Evolutionary conservation across 2,113 vertebrate genomes (phyloP).

Genomic region (Ramphastos sulfuratus): DNA sequence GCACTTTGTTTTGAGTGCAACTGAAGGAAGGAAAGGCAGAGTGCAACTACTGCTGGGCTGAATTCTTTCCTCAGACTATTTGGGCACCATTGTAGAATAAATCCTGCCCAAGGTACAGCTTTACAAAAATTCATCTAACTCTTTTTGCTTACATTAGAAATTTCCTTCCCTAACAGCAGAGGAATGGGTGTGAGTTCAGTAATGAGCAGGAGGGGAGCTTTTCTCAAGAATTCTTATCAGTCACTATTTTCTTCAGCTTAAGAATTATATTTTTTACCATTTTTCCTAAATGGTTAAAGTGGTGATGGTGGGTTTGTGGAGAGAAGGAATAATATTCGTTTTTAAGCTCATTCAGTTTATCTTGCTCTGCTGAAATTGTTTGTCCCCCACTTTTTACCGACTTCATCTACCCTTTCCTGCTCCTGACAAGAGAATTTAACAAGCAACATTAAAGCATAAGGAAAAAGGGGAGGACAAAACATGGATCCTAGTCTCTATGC

Average conservation of each 20-base stretch:
- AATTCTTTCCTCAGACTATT: not conserved
- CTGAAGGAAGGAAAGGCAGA: not conserved
- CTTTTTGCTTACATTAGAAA: not conserved
- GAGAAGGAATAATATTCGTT: not conserved
- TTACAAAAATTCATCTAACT: not conserved
- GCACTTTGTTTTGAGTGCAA: not conserved
- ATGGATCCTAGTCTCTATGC: not conserved
- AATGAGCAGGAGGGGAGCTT: not conserved
- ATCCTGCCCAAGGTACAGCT: not conserved
- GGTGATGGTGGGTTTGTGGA: not conserved
- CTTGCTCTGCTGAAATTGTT: not conserved
- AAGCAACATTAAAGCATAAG: slow-evolving; percentile 21
- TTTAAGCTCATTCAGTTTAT: not conserved
- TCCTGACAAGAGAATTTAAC: not conserved
- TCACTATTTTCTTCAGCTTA: not conserved
- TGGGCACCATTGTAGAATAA: not conserved
- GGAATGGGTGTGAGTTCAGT: not conserved
- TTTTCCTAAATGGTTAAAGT: not conserved
- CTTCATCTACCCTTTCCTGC: not conserved
- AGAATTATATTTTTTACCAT: not conserved
- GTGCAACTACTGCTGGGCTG: not conserved
- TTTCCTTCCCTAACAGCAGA: not conserved
- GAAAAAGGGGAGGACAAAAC: not conserved
- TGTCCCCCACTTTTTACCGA: not conserved
- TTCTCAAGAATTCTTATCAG: not conserved